Base-by-base conservation (phyloP, 2,888 invertebrate genomes). In the Ochlodes sylvanus region DNA sequence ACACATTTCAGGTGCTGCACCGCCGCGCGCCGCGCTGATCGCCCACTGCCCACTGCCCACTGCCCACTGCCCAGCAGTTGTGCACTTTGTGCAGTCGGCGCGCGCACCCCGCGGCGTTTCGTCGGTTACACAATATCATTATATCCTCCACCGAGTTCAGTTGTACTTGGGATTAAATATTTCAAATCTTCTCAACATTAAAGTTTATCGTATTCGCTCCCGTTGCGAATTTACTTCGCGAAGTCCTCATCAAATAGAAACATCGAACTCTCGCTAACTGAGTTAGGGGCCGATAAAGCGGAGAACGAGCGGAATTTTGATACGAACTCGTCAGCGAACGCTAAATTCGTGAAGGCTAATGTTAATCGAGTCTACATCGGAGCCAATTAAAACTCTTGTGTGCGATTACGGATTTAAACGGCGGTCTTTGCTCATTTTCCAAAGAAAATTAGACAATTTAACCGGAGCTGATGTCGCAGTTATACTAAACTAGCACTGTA, bases 181-280 rank as follows among this genome's bases (percentile, higher is more conserved):
- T 71, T 75, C 76, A 74, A 70, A 77, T 83, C 81, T 79, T 75
- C 69, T 69, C 76, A 76, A 75, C 76, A 77, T 77, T 76, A 70
- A 85, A 85, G 79, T 85, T 83, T 75, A 80, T 78, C 81, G 78
- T 83, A 83, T 85, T 84, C 81, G 82, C 81, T 79, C 83, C 81
- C 78, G 71, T 72, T 72, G 70, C 73, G 76, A 81, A 86, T 84
- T 83, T 82, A 83, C 85, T 86, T 83, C 77, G 74, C 74, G 66
- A 79, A 83, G 79, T 81, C 75, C 78, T 83, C 83, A 79, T 83
- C 85, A 84, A 86, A 85, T 80, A 79, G 82, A 85, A 86, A 83
- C 86, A 85, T 77, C 78, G 76, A 85, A 84, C 78, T 86, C 79
- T 70, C 76, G 81, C 76, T 81, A 83, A 86, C 81, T 79, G 77